Evolutionary conservation across 1,140 invertebrate genomes (phyloP).

Genomic region (Eupeodes corollae): DNA sequence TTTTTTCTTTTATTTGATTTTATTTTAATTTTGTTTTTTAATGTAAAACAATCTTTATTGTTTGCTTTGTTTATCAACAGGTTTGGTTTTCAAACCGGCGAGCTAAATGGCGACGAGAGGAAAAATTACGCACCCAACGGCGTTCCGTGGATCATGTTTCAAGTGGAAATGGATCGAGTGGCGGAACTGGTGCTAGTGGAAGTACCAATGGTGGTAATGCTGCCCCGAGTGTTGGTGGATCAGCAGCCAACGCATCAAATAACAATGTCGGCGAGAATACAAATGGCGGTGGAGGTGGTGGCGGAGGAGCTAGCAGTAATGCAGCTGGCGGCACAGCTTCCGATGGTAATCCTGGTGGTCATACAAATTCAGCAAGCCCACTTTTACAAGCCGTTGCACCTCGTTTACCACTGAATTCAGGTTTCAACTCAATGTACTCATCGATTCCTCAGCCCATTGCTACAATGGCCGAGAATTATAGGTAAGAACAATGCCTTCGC

Average conservation of each 20-base stretch:
- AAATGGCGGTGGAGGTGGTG: slow-evolving; percentile 4
- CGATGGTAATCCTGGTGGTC: slow-evolving; percentile 15
- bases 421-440: slow-evolving; percentile 92
- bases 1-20: slow-evolving; percentile 2
- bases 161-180: slow-evolving; percentile 35
- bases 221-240: slow-evolving; percentile 1
- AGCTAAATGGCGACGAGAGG: slow-evolving; percentile 96
- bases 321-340: slow-evolving; percentile 12
- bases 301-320: slow-evolving; percentile 15
- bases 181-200: slow-evolving; percentile 7
- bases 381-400: slow-evolving; percentile 48
- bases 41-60: slow-evolving; percentile 1
- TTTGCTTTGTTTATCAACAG: slow-evolving; percentile 39
- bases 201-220: slow-evolving; percentile 20
- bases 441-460: slow-evolving; percentile 88
- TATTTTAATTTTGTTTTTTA: slow-evolving; percentile 17
- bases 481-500: slow-evolving; percentile 44
- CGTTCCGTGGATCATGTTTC: slow-evolving; percentile 47
- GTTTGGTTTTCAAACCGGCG: slow-evolving; percentile 98
- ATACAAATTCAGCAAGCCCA: slow-evolving; percentile 41
- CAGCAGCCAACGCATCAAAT: slow-evolving; percentile 9
- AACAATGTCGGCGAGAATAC: neutral
- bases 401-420: slow-evolving; percentile 70
- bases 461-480: slow-evolving; percentile 86
- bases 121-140: slow-evolving; percentile 87